Percentiles rank a stretch among this genome's conserved stretches.
These are phyloP conservation scores for Syngnathoides biaculeatus DNA, from an alignment of 2,113 vertebrate genomes.

Conservation along the genomic window DNA sequence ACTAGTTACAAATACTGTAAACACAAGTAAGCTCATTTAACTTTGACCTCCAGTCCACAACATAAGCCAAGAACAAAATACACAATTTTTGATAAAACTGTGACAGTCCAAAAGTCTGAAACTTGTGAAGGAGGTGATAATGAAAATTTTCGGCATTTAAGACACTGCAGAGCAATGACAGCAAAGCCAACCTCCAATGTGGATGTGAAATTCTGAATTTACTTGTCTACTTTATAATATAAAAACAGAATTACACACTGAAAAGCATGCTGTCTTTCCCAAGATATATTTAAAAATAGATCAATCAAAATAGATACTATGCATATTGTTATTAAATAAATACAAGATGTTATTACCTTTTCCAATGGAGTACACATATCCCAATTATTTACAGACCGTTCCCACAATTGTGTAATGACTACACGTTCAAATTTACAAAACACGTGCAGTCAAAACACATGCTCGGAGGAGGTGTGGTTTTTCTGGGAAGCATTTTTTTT, in stretches of 20 bases:
- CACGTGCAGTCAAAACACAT: neutral
- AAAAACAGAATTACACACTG: neutral
- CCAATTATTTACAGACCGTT: neutral
- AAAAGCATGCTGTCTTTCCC: neutral
- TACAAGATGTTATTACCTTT: neutral
- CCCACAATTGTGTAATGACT: too few species aligned
- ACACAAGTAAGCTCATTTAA: neutral
- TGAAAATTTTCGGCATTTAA: neutral
- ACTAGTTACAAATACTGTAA: conserved; percentile 38
- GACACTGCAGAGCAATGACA: neutral
- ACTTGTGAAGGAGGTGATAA: neutral
- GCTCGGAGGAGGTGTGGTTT: neutral
- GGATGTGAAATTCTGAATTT: neutral
- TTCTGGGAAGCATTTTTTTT: neutral
- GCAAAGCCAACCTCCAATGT: neutral
- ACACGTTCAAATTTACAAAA: neutral
- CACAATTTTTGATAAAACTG: neutral
- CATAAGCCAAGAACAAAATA: neutral
- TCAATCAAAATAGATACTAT: too few species aligned
- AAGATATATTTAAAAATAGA: too few species aligned
- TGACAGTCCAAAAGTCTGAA: neutral
- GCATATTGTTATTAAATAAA: too few species aligned
- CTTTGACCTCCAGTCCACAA: conserved; percentile 11
- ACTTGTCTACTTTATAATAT: neutral
- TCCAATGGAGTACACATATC: neutral